Percentiles rank a stretch among this genome's conserved stretches.
These are phyloP conservation scores for Trachelus stipa DNA, from an alignment of 2,888 invertebrate species.

Conservation along the genomic window DNA sequence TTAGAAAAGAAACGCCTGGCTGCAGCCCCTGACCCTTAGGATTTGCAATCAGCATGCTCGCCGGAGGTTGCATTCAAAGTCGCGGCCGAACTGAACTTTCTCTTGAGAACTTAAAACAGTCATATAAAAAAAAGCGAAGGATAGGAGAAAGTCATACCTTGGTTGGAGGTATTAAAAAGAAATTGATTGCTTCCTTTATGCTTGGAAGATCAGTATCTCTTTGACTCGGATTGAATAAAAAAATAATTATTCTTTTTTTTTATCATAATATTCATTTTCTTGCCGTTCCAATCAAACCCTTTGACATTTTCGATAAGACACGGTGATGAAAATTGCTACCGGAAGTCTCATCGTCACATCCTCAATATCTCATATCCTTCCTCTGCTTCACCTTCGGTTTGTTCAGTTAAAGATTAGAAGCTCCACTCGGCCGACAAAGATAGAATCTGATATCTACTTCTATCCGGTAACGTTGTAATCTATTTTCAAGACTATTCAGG, in stretches of 20 bases:
- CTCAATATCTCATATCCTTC: neutral
- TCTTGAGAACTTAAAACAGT: neutral
- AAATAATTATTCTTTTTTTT: too few relatives aligned
- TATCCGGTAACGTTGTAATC: slow-evolving; percentile 33
- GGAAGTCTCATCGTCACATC: neutral
- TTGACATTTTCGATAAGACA: neutral
- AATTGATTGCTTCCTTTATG: neutral
- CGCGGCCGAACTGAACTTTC: neutral
- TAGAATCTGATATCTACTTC: slow-evolving; percentile 36
- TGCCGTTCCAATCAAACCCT: neutral
- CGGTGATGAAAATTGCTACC: neutral
- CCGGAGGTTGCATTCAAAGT: slow-evolving; percentile 1
- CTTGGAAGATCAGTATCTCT: neutral
- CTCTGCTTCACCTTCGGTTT: neutral
- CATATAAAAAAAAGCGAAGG: neutral
- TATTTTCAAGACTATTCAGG: slow-evolving; percentile 32
- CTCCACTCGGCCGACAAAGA: slow-evolving; percentile 8
- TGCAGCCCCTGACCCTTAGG: neutral
- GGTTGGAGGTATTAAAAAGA: neutral
- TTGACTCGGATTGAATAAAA: too few relatives aligned
- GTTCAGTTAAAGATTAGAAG: neutral
- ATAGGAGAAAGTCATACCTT: neutral
- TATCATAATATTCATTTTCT: neutral
- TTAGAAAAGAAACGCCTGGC: neutral
- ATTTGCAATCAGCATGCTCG: slow-evolving; percentile 2